These are phyloP conservation scores for Drosophila pseudotalamancana DNA, from an alignment of 2,888 invertebrate genomes.

Conservation along the genomic window DNA sequence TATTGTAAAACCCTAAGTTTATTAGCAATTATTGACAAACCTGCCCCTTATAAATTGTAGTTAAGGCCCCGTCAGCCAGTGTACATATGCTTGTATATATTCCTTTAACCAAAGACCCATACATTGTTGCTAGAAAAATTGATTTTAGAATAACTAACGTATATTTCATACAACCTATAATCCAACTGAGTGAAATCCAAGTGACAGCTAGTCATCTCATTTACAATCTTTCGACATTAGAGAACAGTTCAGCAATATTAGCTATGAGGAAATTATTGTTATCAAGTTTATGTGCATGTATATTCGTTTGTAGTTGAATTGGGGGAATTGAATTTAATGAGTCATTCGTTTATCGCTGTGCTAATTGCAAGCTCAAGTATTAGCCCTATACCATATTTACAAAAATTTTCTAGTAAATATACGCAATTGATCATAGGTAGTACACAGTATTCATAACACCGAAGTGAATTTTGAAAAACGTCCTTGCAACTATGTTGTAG, in stretches of 20 bases:
- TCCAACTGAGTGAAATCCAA: constrained; percentile 31
- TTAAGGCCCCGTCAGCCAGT: constrained; percentile 49
- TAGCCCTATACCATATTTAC: constrained; percentile 25
- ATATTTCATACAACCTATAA: constrained; percentile 38
- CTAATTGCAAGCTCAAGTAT: constrained; percentile 35
- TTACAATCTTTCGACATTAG: background rate
- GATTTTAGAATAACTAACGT: background rate
- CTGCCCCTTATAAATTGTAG: constrained; percentile 26
- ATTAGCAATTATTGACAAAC: constrained; percentile 36
- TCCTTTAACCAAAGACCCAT: constrained; percentile 10
- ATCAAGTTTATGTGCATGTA: constrained; percentile 9
- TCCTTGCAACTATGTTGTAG: constrained; percentile 21
- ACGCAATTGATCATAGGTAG: constrained; percentile 18
- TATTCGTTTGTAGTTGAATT: constrained; percentile 8
- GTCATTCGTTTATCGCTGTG: background rate
- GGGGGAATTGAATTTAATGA: constrained; percentile 31
- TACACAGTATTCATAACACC: constrained; percentile 60
- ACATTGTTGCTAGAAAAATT: constrained; percentile 2
- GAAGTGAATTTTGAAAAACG: constrained; percentile 62
- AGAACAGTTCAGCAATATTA: background rate
- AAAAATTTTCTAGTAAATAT: constrained; percentile 29
- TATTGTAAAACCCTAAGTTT: constrained; percentile 21
- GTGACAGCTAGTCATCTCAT: constrained; percentile 16
- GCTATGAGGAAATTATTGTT: too few species aligned
- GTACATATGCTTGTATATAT: constrained; percentile 47